Percentiles rank a stretch among this genome's conserved stretches.
Evolutionary conservation across 2,113 vertebrate genomes (phyloP).

Genomic region (Dendrocopos noguchii): DNA sequence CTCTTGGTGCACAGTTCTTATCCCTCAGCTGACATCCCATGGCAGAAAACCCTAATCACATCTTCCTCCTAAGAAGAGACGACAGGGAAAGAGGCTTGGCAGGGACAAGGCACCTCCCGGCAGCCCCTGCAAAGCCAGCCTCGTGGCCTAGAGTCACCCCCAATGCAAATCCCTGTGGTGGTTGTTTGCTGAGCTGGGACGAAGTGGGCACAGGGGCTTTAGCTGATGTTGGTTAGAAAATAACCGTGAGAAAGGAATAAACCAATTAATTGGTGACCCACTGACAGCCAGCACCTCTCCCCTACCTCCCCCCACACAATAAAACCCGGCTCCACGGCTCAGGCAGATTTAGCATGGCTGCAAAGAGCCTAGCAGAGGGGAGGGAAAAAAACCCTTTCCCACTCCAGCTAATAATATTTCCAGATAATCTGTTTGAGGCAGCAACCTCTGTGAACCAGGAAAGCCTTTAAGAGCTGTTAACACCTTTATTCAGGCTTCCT

Average conservation of each 20-base stretch:
- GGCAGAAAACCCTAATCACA: slow-evolving; percentile 13
- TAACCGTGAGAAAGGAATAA: slow-evolving; percentile 70
- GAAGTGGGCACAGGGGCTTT: not conserved
- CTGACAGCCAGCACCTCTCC: not conserved
- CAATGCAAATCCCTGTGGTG: not conserved
- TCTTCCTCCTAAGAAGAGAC: not conserved
- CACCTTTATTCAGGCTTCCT: slow-evolving; percentile 72
- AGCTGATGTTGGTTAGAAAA: slow-evolving; percentile 43
- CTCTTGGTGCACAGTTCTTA: not conserved
- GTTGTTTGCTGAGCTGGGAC: slow-evolving; percentile 19
- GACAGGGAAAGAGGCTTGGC: slow-evolving; percentile 29
- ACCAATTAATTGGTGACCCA: slow-evolving; percentile 67
- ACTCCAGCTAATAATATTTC: slow-evolving; percentile 62
- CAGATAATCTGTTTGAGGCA: slow-evolving; percentile 68
- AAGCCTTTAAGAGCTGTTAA: slow-evolving; percentile 71
- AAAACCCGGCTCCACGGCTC: slow-evolving; percentile 37
- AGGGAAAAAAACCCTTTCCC: not conserved
- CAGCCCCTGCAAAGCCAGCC: not conserved
- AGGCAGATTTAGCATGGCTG: slow-evolving; percentile 54
- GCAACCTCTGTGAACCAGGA: slow-evolving; percentile 41
- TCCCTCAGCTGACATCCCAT: not conserved
- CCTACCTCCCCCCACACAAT: not conserved
- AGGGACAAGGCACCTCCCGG: not conserved
- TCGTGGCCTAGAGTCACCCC: not conserved
- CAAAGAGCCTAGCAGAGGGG: not conserved